Conservation (phyloP, 2,797 vertebrate species). For the Scleropages formosus region DNA sequence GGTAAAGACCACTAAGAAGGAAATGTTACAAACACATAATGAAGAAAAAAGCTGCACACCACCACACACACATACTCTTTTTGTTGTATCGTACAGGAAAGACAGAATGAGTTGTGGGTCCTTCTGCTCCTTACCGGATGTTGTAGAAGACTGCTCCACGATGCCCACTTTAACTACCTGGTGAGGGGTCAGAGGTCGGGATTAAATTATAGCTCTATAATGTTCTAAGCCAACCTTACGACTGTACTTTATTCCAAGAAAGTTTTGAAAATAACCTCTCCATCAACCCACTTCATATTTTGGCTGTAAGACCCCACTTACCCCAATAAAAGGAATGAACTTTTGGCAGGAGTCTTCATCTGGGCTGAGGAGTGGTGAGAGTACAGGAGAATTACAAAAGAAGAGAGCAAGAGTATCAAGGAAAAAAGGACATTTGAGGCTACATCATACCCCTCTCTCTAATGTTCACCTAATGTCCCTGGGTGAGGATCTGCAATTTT, state of each 20-base stretch:
- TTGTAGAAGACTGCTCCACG: conserved; percentile 87
- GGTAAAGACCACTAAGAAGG: not conserved
- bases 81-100: not conserved
- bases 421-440: not conserved
- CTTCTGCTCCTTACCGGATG: conserved; percentile 74
- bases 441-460: not conserved
- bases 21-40: not conserved
- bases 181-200: conserved; percentile 30
- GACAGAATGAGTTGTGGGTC: not conserved
- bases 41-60: not conserved
- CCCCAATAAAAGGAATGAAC: conserved; percentile 96
- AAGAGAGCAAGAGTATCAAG: not conserved
- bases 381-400: not conserved
- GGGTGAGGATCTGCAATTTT: not conserved
- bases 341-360: conserved; percentile 97
- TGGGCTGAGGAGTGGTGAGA: conserved; percentile 67
- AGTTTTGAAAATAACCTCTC: not conserved
- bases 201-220: not conserved
- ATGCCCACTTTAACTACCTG: conserved; percentile 97
- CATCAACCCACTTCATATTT: not conserved
- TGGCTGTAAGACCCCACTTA: conserved; percentile 60
- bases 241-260: not conserved
- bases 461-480: not conserved
- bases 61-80: not conserved
- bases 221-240: not conserved